Evolutionary conservation across 2,888 invertebrate species (phyloP).

Genomic region (Balanococcus diminutus): DNA sequence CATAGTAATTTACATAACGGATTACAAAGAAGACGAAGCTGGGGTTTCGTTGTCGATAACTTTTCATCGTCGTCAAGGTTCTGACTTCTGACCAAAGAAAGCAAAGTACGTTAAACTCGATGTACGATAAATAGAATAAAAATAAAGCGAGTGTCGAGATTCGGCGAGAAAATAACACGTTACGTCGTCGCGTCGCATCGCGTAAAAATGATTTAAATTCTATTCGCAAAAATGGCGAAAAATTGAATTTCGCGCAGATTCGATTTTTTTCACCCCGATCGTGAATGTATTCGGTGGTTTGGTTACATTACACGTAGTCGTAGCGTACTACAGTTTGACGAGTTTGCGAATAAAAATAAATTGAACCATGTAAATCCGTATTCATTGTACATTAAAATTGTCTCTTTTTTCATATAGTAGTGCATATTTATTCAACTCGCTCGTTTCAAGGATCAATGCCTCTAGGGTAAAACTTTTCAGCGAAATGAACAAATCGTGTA

Average conservation of each 20-base stretch:
- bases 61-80: neutral
- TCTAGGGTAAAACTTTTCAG: neutral
- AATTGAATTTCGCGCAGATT: neutral
- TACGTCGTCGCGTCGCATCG: neutral
- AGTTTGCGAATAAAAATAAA: neutral
- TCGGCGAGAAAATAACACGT: neutral
- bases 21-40: neutral
- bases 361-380: neutral
- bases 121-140: neutral
- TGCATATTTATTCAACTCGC: neutral
- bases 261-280: neutral
- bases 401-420: neutral
- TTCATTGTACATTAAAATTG: neutral
- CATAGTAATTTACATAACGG: neutral
- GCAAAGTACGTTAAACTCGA: neutral
- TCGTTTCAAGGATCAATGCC: slow-evolving; percentile 9
- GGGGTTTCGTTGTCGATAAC: neutral
- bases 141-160: neutral
- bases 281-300: neutral
- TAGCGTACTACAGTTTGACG: neutral
- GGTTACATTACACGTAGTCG: neutral
- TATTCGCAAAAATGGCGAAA: neutral
- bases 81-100: neutral
- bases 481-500: neutral
- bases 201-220: neutral